These are phyloP conservation scores for Microplitis mediator DNA, from an alignment of 1,140 invertebrate species.

Conservation along the genomic window DNA sequence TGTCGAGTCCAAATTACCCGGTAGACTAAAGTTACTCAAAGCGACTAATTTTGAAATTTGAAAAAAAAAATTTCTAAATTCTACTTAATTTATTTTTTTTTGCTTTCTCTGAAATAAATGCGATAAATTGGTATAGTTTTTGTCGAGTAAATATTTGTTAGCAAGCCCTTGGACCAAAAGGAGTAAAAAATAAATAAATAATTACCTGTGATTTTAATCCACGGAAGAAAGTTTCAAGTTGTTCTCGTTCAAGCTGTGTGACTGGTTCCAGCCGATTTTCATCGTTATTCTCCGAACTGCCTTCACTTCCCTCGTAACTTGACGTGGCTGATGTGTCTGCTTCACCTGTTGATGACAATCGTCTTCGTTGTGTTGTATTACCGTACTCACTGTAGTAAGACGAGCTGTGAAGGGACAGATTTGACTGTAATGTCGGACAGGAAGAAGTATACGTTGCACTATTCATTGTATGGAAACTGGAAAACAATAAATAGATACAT, in stretches of 20 bases:
- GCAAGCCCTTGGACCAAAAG: no score
- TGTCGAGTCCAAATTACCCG: no score
- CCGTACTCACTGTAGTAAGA: conserved; percentile 55
- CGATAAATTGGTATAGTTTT: not conserved
- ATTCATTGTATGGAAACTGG: conserved; percentile 43
- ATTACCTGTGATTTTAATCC: conserved; percentile 77
- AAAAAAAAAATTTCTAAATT: no score
- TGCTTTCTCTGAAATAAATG: not conserved
- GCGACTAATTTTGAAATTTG: no score
- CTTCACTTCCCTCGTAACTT: conserved; percentile 56
- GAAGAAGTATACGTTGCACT: conserved; percentile 49
- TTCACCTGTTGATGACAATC: conserved; percentile 60
- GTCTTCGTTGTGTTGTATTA: conserved; percentile 44
- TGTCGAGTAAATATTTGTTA: not conserved
- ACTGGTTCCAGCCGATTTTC: conserved; percentile 59
- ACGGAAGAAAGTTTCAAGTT: conserved; percentile 80
- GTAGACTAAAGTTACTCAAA: no score
- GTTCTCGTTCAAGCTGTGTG: conserved; percentile 73
- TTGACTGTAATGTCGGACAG: conserved; percentile 50
- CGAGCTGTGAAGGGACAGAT: conserved; percentile 49
- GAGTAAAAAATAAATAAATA: not conserved
- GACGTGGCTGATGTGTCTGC: conserved; percentile 63
- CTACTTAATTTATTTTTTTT: not conserved
- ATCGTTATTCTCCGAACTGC: conserved; percentile 57
- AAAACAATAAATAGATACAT: conserved; percentile 9